Conservation (phyloP, 1,140 invertebrate species). For the Panonychus citri region DNA sequence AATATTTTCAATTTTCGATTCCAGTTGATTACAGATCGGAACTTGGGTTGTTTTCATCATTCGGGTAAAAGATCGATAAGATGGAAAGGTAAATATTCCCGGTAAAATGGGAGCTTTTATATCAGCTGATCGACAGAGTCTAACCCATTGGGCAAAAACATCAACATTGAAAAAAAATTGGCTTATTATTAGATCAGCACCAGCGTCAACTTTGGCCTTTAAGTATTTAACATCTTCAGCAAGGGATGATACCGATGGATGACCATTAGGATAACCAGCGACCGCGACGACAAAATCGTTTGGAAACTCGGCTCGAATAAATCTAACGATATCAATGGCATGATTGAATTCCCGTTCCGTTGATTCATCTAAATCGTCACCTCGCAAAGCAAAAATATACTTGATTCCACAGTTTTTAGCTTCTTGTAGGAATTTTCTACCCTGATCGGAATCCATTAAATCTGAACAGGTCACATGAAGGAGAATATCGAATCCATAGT, state of each 20-base stretch:
- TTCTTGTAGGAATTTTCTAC: conserved; percentile 26
- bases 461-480: conserved; percentile 34
- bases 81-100: conserved; percentile 39
- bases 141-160: conserved; percentile 36
- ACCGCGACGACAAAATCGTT: conserved; percentile 42
- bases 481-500: conserved; percentile 35
- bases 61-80: conserved; percentile 31
- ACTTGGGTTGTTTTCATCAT: conserved; percentile 34
- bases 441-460: conserved; percentile 22
- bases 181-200: conserved; percentile 51
- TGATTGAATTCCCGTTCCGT: too few relatives aligned
- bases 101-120: conserved; percentile 46
- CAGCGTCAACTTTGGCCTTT: conserved; percentile 45
- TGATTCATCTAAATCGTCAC: conserved; percentile 22
- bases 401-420: conserved; percentile 31
- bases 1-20: conserved; percentile 29
- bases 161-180: conserved; percentile 43
- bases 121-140: conserved; percentile 35
- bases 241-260: conserved; percentile 37
- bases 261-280: conserved; percentile 42
- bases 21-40: conserved; percentile 32
- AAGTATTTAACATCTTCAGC: conserved; percentile 36
- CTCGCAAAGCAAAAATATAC: conserved; percentile 33
- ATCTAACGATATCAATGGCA: conserved; percentile 35
- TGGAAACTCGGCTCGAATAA: conserved; percentile 34